Percentiles rank a stretch among this genome's conserved stretches.
These are phyloP conservation scores for Cyclura pinguis DNA, from an alignment of 2,797 vertebrate genomes.

Conservation along the genomic window DNA sequence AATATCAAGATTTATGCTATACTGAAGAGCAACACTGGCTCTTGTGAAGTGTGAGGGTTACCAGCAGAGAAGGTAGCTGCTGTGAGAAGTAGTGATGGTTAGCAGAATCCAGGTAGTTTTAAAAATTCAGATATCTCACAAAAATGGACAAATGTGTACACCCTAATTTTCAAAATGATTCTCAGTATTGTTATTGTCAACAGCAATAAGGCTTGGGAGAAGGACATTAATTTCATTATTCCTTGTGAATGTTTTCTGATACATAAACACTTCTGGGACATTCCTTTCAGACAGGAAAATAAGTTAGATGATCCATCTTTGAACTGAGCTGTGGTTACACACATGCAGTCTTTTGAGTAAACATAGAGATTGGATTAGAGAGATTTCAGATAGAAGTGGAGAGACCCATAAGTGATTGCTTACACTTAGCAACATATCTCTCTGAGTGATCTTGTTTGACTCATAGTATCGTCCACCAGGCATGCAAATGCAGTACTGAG, in stretches of 20 bases:
- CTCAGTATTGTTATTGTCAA: no score
- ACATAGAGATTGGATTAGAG: conserved; percentile 16
- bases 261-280: background rate
- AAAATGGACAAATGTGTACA: background rate
- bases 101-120: background rate
- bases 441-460: background rate
- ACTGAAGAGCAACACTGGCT: background rate
- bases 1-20: background rate
- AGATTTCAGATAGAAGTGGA: background rate
- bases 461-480: background rate
- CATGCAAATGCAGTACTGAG: background rate
- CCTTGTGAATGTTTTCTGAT: background rate
- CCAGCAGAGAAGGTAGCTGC: background rate
- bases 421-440: background rate
- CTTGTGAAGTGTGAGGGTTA: background rate
- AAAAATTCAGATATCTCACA: background rate
- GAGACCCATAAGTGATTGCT: conserved; percentile 21
- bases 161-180: background rate
- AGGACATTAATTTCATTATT: background rate
- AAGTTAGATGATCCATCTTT: background rate
- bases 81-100: background rate
- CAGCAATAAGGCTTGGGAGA: background rate
- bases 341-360: background rate
- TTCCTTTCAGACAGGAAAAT: background rate
- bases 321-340: no score